These are phyloP conservation scores for Malthinus seriepunctatus DNA, from an alignment of 2,888 invertebrate genomes.

Conservation along the genomic window DNA sequence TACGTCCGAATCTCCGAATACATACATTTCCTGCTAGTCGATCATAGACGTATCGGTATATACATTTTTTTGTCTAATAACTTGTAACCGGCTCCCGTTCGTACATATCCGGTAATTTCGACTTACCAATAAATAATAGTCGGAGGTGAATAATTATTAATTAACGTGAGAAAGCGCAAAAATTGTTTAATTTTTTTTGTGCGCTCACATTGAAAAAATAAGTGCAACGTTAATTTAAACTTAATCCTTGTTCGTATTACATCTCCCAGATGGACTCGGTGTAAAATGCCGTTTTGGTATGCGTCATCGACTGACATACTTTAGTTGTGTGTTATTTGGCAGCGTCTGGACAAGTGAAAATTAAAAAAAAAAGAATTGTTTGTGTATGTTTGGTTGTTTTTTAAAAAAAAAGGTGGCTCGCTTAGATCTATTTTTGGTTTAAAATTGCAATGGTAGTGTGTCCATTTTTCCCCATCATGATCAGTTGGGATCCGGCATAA, in stretches of 20 bases:
- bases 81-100: not conserved
- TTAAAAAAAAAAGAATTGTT: conserved; percentile 1
- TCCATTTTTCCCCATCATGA: not conserved
- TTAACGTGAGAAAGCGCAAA: conserved; percentile 19
- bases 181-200: too few relatives aligned
- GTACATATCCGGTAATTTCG: conserved; percentile 11
- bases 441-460: too few relatives aligned
- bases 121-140: conserved; percentile 1
- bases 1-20: not conserved
- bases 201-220: too few relatives aligned
- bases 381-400: not conserved
- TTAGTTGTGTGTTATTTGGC: conserved; percentile 24
- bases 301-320: conserved; percentile 29
- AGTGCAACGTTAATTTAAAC: too few relatives aligned
- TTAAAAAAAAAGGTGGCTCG: too few relatives aligned
- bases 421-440: too few relatives aligned
- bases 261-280: conserved; percentile 7
- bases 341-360: conserved; percentile 21
- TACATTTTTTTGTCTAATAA: not conserved
- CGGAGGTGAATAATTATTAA: not conserved
- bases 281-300: conserved; percentile 17
- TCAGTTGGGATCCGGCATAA: not conserved
- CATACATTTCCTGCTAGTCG: conserved; percentile 3
- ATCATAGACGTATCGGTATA: not conserved
- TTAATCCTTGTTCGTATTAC: conserved; percentile 5